Base-by-base conservation (phyloP, 2,113 vertebrate genomes). In the Crotophaga sulcirostris region DNA sequence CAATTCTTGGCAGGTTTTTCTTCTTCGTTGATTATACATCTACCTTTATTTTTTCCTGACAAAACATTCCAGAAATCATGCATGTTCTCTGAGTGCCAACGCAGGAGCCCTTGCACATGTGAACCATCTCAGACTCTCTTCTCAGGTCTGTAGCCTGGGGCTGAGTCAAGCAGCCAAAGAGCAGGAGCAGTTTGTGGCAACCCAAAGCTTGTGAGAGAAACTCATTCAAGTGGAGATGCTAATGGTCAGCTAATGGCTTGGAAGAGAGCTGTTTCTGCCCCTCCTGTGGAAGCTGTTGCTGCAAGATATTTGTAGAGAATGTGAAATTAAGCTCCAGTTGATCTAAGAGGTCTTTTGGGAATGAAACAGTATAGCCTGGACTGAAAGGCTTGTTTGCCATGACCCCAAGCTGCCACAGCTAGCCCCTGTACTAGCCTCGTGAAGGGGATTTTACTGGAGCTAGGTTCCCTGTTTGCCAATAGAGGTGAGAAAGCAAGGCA, bases 141-240 rank as follows among this genome's bases (percentile, higher is more conserved):
- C 29, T 58, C 20, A 3, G 0, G 0, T 23, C 15, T 49, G 11
- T 33, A 25, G 4, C 34, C 44, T 24, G 26, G 9, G 21, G 8
- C 59, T 62, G 15, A 58, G 54, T 54, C 51, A 69, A 56, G n/a
- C 15, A 44, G 11, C 9, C 64, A 40, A 63, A n/a, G 38, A 38
- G 42, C 18, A 44, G 21, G 15, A 69, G 26, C 29, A 40, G 42
- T 10, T 17, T 1, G 1, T 34, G 64, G 36, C 76, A 70, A 28
- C 47, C 47, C 44, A 56, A 34, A 88, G 47, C 2, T 6, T 12
- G 24, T 8, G 18, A 62, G 26, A 51, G 34, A n/a, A 47, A 24
- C 2, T 74, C 21, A 24, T 84, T 77, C 52, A 44, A n/a, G 73
- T 4, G 14, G 16, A 64, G 11, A 6, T 59, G 36, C 11, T 68